A percentile compares a stretch with the other conserved stretches of the same genome.
Evolutionary conservation across 2,797 vertebrate genomes (phyloP).

Genomic region (Eulemur albifrons): DNA sequence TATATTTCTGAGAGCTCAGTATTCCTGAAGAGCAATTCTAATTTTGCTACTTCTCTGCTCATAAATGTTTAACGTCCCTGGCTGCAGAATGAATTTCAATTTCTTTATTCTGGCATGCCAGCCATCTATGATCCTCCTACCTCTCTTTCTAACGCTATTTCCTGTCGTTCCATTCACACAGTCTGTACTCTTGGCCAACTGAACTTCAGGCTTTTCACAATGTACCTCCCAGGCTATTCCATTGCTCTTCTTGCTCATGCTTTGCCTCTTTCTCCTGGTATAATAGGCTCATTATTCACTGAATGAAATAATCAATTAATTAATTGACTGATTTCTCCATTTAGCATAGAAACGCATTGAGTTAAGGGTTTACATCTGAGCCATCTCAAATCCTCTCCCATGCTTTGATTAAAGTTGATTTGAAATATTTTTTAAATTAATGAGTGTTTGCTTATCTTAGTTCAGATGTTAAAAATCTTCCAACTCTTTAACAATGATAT

Average conservation of each 20-base stretch:
- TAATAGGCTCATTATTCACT: not conserved
- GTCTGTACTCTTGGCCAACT: not conserved
- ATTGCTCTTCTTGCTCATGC: not conserved
- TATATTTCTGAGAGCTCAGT: not conserved
- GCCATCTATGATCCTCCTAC: not conserved
- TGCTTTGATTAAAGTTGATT: not conserved
- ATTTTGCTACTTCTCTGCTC: not conserved
- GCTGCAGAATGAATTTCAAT: not conserved
- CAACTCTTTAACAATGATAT: not conserved
- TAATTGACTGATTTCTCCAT: not conserved
- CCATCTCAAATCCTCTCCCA: not conserved
- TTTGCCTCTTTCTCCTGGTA: not conserved
- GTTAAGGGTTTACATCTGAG: not conserved
- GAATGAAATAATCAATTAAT: not conserved
- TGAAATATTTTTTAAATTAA: slow-evolving; percentile 14
- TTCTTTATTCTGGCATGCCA: not conserved
- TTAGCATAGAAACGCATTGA: not conserved
- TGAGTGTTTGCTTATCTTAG: not conserved
- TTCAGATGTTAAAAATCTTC: not conserved
- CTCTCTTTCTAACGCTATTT: not conserved
- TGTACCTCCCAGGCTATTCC: not conserved
- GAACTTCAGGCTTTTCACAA: not conserved
- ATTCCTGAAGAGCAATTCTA: not conserved
- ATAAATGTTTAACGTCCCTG: not conserved
- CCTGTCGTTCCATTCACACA: not conserved